Percentiles rank a stretch among this genome's conserved stretches.
Conservation (phyloP, 1,140 invertebrate genomes). For the Dendrolimus kikuchii region DNA sequence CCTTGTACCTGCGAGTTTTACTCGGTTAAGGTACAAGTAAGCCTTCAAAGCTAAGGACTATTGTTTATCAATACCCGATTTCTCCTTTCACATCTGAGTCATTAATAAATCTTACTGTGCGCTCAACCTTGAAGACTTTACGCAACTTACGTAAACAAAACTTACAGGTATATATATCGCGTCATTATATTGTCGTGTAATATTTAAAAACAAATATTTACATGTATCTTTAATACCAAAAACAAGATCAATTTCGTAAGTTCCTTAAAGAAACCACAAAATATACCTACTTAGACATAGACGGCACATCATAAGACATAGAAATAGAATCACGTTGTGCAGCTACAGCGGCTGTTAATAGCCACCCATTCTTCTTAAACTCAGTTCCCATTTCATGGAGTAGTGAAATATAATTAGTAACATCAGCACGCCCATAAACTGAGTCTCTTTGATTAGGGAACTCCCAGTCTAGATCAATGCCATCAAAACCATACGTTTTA, state of each 20-base stretch:
- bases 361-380: conserved; percentile 67
- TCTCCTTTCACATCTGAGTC: too few relatives aligned
- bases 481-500: conserved; percentile 81
- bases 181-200: conserved; percentile 1
- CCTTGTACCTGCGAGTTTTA: too few relatives aligned
- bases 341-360: conserved; percentile 77
- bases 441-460: conserved; percentile 81
- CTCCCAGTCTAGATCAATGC: conserved; percentile 88
- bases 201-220: too few relatives aligned
- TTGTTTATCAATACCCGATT: too few relatives aligned
- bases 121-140: too few relatives aligned
- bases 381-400: conserved; percentile 74
- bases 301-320: conserved; percentile 75
- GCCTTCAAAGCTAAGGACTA: too few relatives aligned
- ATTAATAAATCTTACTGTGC: too few relatives aligned
- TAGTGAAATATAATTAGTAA: conserved; percentile 68
- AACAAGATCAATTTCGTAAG: too few relatives aligned
- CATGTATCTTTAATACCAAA: too few relatives aligned
- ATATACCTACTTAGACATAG: conserved; percentile 51
- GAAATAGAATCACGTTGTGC: conserved; percentile 70
- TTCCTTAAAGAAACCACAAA: not conserved
- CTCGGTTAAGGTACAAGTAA: too few relatives aligned
- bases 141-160: not conserved
- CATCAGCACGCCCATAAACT: conserved; percentile 62
- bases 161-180: not conserved